These are phyloP conservation scores for Gymnothorax reevesii DNA, from an alignment of 2,797 vertebrate genomes.

Conservation along the genomic window DNA sequence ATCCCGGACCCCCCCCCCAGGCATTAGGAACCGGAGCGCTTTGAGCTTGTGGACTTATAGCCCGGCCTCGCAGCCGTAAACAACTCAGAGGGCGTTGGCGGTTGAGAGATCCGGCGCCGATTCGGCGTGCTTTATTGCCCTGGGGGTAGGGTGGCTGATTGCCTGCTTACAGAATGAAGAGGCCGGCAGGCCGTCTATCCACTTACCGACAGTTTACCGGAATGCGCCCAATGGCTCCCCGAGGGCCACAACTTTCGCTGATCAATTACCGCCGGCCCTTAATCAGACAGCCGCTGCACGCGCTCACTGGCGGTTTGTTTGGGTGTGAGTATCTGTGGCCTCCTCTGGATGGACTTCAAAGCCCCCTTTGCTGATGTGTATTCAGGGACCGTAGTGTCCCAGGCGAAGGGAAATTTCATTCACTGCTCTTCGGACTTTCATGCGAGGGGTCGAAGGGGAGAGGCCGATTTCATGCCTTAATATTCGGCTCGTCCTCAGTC, in stretches of 20 bases:
- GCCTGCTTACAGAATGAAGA: conserved; percentile 75
- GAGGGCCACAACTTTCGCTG: conserved; percentile 51
- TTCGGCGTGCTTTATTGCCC: conserved; percentile 71
- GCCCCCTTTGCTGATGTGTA: not conserved
- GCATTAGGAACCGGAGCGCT: conserved; percentile 70
- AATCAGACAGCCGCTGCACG: not conserved
- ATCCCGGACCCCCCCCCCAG: conserved; percentile 61
- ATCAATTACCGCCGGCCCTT: not conserved
- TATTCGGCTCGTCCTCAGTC: not conserved
- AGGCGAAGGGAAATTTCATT: not conserved
- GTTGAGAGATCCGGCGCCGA: conserved; percentile 66
- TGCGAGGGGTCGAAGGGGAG: not conserved
- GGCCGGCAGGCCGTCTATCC: conserved; percentile 70
- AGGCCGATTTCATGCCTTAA: not conserved
- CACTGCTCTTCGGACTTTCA: not conserved
- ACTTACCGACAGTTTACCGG: conserved; percentile 78
- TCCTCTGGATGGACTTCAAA: not conserved
- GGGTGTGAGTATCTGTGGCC: not conserved
- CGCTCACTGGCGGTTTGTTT: not conserved
- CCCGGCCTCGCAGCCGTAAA: conserved; percentile 68
- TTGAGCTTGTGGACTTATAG: conserved; percentile 60
- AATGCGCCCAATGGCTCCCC: conserved; percentile 74
- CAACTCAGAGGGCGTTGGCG: conserved; percentile 72
- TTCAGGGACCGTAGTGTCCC: not conserved
- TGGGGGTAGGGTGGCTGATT: conserved; percentile 64